A percentile compares a stretch with the other conserved stretches of the same genome.
Conservation (phyloP, 2,888 invertebrate genomes). For the Drosophila neotestacea region DNA sequence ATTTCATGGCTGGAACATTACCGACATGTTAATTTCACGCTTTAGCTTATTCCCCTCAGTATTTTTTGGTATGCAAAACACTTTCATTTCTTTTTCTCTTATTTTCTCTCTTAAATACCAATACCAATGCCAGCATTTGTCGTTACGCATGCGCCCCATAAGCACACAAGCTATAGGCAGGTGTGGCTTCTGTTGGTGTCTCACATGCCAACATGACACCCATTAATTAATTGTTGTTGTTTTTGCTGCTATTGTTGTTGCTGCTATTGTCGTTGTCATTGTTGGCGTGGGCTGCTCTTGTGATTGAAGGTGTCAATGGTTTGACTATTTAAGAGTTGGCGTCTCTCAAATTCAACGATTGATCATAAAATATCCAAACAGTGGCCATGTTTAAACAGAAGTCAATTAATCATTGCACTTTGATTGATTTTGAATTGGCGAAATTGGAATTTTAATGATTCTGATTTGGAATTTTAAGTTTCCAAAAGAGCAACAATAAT, state of each 20-base stretch:
- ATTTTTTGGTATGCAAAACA: constrained; percentile 59
- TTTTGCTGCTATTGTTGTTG: constrained; percentile 2
- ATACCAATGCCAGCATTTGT: constrained; percentile 16
- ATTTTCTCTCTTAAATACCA: constrained; percentile 25
- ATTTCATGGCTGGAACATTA: constrained; percentile 38
- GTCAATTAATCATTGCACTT: constrained; percentile 45
- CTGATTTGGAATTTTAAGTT: too few species aligned
- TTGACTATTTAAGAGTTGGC: constrained; percentile 45
- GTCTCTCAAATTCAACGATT: constrained; percentile 21
- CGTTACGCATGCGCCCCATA: constrained; percentile 61
- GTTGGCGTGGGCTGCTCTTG: constrained; percentile 23
- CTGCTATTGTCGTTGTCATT: constrained; percentile 2
- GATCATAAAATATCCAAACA: constrained; percentile 32
- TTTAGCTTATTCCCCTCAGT: constrained; percentile 28
- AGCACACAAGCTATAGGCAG: constrained; percentile 17
- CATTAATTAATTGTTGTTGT: constrained; percentile 26
- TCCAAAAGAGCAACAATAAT: too few species aligned
- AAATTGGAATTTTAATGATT: constrained; percentile 33
- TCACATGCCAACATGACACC: constrained; percentile 55
- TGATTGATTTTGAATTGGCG: constrained; percentile 15
- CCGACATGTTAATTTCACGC: constrained; percentile 68
- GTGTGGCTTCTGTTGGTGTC: constrained; percentile 53
- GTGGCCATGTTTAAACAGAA: constrained; percentile 31
- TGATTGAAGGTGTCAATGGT: constrained; percentile 58
- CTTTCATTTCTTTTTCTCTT: constrained; percentile 59